Base-by-base conservation (phyloP, 2,888 invertebrate species). In the Stenchaetothrips biformis region DNA sequence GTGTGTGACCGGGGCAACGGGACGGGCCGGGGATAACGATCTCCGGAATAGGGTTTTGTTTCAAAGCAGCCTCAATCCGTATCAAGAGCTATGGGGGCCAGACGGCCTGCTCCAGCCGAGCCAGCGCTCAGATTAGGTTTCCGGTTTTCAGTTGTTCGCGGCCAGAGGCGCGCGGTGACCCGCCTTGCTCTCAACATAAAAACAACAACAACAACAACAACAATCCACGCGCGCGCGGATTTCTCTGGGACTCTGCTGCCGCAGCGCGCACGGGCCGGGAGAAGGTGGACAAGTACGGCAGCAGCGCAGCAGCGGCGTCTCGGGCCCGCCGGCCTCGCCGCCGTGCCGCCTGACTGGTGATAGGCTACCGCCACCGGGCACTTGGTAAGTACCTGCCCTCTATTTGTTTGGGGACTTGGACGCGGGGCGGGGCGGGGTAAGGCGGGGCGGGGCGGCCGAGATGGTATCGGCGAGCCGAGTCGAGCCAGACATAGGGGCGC, bases 391-490 rank as follows among this genome's bases (percentile, higher is more conserved):
- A 67, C 67, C 67, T 67, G 67, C 21, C 67, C 67, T 74, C 67
- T 74, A 74, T 74, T 74, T 74, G 67, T 74, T 74, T 74, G 67
- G 67, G 67, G 67, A 74, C 67, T 74, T 74, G 67, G 67, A 74
- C 67, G 67, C 67, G 21, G 25, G 67, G 67, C 67, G 67, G 7
- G 67, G 67, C 67, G 21, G 16, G 62, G 62, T n/a, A n/a, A 1
- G 62, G 62, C n/a, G 62, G n/a, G 62, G 67, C 21, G 67, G 7
- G 67, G 67, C 67, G 67, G 67, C 67, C 67, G 9, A 7, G 67
- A 74, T 74, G 67, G 8, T 74, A 74, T 74, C 67, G 25, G 67
- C 25, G 37, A 37, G 21, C 67, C 67, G 13, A 74, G 21, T 25
- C 67, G 67, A 74, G 67, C 67, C 67, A 74, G 67, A 74, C 67